phyloP scores from a whole-genome alignment of 2,888 invertebrate genomes.

The Myathropa florea region DNA sequence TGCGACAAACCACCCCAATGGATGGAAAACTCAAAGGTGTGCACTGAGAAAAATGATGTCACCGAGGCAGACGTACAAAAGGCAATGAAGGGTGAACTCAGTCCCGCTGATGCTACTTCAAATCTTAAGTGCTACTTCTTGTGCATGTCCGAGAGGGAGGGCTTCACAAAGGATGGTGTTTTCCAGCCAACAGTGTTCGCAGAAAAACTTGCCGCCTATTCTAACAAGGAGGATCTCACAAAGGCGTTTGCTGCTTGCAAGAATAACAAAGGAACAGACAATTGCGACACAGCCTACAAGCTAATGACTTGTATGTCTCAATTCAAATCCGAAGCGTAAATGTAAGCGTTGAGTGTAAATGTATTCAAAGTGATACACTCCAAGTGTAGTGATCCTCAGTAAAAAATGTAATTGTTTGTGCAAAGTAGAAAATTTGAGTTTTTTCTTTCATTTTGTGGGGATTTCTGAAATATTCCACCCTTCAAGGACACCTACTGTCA shows the following conservation, averaged over 20 bases:
- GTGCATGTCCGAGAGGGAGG: slow-evolving; percentile 77
- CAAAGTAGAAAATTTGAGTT: neutral
- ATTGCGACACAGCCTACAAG: slow-evolving; percentile 77
- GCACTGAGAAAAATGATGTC: slow-evolving; percentile 73
- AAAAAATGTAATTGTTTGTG: neutral
- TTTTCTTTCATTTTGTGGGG: neutral
- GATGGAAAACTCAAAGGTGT: slow-evolving; percentile 61
- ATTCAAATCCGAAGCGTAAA: slow-evolving; percentile 62
- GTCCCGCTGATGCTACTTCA: slow-evolving; percentile 72
- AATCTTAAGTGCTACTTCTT: slow-evolving; percentile 76
- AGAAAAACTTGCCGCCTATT: slow-evolving; percentile 72
- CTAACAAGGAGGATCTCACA: slow-evolving; percentile 72
- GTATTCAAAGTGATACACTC: too few relatives aligned
- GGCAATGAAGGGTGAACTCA: slow-evolving; percentile 69
- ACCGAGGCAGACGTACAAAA: slow-evolving; percentile 72
- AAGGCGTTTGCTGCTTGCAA: slow-evolving; percentile 75
- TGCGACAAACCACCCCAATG: slow-evolving; percentile 13
- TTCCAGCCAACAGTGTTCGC: slow-evolving; percentile 73
- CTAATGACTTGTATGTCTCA: slow-evolving; percentile 75
- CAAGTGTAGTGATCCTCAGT: neutral
- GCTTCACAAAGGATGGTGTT: slow-evolving; percentile 74
- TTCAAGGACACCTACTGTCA: too few relatives aligned
- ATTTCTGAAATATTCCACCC: too few relatives aligned
- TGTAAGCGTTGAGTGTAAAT: neutral
- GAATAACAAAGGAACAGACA: slow-evolving; percentile 74